Percentiles rank a stretch among this genome's conserved stretches.
Evolutionary conservation across 2,888 invertebrate genomes (phyloP).

Genomic region (Pandemis corylana): DNA sequence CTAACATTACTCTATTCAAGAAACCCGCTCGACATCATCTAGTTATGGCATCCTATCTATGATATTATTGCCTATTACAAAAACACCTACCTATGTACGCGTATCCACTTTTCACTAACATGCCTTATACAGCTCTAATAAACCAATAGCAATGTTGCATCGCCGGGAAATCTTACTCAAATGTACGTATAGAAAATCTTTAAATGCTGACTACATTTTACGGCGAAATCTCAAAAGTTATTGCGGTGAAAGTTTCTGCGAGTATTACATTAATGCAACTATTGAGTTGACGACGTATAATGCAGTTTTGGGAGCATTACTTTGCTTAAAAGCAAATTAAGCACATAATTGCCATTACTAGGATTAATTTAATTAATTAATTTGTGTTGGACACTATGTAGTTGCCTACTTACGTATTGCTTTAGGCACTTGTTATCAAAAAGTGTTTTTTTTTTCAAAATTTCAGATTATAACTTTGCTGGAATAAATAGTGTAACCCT

Average conservation of each 20-base stretch:
- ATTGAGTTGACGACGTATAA: constrained; percentile 7
- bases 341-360: background rate
- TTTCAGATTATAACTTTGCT: no score
- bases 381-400: background rate
- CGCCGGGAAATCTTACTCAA: constrained; percentile 67
- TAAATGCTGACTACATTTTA: constrained; percentile 33
- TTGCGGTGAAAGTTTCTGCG: constrained; percentile 19
- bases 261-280: constrained; percentile 14
- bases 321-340: constrained; percentile 16
- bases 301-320: constrained; percentile 10
- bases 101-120: constrained; percentile 71
- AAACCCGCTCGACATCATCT: constrained; percentile 69
- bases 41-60: constrained; percentile 70
- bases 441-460: no score
- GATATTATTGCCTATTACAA: constrained; percentile 67
- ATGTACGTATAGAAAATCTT: constrained; percentile 38
- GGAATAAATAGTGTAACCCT: no score
- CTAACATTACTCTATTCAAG: constrained; percentile 55
- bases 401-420: no score
- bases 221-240: constrained; percentile 18
- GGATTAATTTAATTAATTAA: background rate
- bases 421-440: no score
- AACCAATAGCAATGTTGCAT: constrained; percentile 66
- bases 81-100: constrained; percentile 68
- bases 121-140: constrained; percentile 68